These are phyloP conservation scores for Odontophorus gujanensis DNA, from an alignment of 2,113 vertebrate species.

Conservation along the genomic window DNA sequence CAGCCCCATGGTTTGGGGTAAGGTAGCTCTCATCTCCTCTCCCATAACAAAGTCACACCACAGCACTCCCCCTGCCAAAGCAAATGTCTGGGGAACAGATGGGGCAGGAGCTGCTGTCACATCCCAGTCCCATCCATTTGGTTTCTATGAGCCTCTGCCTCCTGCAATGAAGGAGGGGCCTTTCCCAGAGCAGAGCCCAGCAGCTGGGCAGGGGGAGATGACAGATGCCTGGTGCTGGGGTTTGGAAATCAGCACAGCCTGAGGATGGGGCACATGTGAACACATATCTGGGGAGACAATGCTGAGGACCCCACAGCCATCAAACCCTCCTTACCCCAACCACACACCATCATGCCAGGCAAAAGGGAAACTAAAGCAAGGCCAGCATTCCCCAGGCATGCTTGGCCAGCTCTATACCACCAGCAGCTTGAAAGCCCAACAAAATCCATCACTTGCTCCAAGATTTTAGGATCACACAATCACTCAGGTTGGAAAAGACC, in stretches of 20 bases:
- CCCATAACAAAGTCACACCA: background rate
- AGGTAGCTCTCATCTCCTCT: background rate
- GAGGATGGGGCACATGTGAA: background rate
- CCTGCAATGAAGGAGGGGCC: background rate
- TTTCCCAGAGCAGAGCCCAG: background rate
- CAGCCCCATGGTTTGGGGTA: background rate
- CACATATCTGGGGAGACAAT: background rate
- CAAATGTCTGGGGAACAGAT: background rate
- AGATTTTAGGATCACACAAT: background rate
- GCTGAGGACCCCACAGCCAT: background rate
- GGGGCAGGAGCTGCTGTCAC: background rate
- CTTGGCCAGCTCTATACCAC: background rate
- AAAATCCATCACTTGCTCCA: no score
- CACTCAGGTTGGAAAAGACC: background rate
- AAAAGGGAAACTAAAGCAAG: background rate
- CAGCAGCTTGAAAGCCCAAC: background rate
- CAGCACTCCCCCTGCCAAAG: background rate
- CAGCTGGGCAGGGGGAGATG: background rate
- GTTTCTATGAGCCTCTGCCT: background rate
- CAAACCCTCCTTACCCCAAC: background rate
- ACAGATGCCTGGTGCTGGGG: rapidly evolving
- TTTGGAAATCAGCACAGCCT: background rate
- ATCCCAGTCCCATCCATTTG: background rate
- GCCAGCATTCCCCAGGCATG: background rate
- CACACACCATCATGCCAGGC: background rate